phyloP scores from a whole-genome alignment of 2,888 invertebrate species.

The Drosophila tripunctata region DNA sequence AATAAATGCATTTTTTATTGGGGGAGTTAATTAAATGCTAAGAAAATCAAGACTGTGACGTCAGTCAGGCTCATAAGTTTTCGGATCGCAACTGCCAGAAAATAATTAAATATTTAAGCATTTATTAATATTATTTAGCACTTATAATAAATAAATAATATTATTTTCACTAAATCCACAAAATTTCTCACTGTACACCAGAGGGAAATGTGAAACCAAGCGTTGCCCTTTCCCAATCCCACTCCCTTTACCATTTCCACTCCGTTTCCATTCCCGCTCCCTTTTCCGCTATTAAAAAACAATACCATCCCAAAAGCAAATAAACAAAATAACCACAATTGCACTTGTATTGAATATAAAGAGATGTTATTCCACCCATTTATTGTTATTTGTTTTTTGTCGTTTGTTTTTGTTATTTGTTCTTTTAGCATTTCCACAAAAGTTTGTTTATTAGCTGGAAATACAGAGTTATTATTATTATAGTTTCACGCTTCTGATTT shows the following conservation, averaged over 20 bases:
- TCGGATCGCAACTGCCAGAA: too few species aligned
- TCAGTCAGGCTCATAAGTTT: too few species aligned
- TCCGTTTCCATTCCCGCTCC: slow-evolving; percentile 38
- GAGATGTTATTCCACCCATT: slow-evolving; percentile 53
- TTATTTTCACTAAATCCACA: neutral
- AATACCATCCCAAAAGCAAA: slow-evolving; percentile 20
- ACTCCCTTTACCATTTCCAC: neutral
- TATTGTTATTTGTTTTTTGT: slow-evolving; percentile 40
- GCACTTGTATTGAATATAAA: slow-evolving; percentile 23
- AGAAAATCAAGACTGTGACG: too few species aligned
- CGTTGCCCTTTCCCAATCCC: slow-evolving; percentile 54
- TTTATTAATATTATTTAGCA: neutral
- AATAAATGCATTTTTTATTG: too few species aligned
- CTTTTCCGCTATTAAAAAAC: slow-evolving; percentile 17
- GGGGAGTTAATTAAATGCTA: too few species aligned
- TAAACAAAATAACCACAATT: slow-evolving; percentile 37
- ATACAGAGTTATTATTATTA: slow-evolving; percentile 52
- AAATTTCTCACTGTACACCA: neutral
- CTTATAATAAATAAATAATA: neutral
- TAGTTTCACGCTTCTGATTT: slow-evolving; percentile 60
- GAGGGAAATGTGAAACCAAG: slow-evolving; percentile 78
- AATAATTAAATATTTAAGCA: too few species aligned
- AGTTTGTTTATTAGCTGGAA: slow-evolving; percentile 75
- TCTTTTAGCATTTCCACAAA: slow-evolving; percentile 39
- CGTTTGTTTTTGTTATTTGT: slow-evolving; percentile 32